Base-by-base conservation (phyloP, 2,113 vertebrate genomes). In the Delphinus delphis region DNA sequence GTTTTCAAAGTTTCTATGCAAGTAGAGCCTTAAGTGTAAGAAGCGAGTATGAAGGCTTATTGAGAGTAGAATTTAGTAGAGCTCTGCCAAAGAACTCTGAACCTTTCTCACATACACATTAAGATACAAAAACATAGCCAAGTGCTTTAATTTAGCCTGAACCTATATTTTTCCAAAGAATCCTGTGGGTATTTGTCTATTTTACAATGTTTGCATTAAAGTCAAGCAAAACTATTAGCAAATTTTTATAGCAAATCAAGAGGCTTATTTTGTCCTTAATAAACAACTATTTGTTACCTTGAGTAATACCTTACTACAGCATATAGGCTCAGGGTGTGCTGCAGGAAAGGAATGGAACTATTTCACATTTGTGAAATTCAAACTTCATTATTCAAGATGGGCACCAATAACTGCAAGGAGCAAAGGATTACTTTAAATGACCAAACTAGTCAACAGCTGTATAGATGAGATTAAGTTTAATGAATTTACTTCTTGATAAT, bases 321-420 rank as follows among this genome's bases (percentile, higher is more conserved):
- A 33, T 55, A 26, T 1, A 33, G 53, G 82, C 31, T 67, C 81
- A 74, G 50, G 63, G 36, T 7, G 31, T 12, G 58, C 63, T 81
- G 67, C 68, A 84, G 80, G 31, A 55, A 67, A 68, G 73, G 67
- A 15, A 58, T 2, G 33, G 10, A 50, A 36, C 18, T 67, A 79
- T 1, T 62, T 25, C 62, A 86, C n/a, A 21, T 20, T 67, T 83
- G 79, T 50, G 58, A 93, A 80, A n/a, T 44, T 89, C 71, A 77
- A 68, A 60, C 31, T 67, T 81, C 77, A n/a, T n/a, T 28, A 33
- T 44, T 96, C 94, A 86, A 25, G 50, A 65, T 6, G 71, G 62
- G 28, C n/a, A 63, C 58, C 68, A 68, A 7, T 76, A 94, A 92
- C 90, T 83, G n/a, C 41, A 95, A 77, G 84, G 83, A 92, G 90